Conservation (phyloP, 2,797 vertebrate species). For the Setipinna tenuifilis region DNA sequence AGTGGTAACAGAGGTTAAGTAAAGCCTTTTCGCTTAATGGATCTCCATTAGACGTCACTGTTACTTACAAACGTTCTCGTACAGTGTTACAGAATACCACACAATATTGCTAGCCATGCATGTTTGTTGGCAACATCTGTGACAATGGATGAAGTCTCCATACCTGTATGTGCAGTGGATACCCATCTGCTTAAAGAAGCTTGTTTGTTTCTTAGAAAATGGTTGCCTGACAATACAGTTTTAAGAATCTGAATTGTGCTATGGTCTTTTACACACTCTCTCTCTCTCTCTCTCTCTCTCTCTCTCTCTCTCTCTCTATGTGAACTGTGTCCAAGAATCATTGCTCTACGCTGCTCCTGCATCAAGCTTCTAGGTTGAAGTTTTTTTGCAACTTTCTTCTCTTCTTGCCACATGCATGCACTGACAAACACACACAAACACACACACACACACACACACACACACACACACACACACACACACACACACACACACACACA, state of each 20-base stretch:
- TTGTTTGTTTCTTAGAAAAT: not conserved
- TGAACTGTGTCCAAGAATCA: conserved; percentile 1
- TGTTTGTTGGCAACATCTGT: not conserved
- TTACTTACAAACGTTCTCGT: no score
- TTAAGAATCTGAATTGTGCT: not conserved
- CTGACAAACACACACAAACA: not conserved
- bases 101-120: not conserved
- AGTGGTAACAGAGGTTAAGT: no score
- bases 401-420: not conserved
- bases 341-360: conserved; percentile 35
- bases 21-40: no score
- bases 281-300: no score
- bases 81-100: no score
- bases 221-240: not conserved
- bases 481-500: not conserved
- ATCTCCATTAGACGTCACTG: no score
- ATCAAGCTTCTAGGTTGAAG: not conserved
- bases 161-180: not conserved
- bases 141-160: not conserved
- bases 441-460: no score
- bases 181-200: not conserved
- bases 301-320: not conserved
- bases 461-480: no score
- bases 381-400: conserved; percentile 15
- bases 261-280: no score